These are phyloP conservation scores for Tetraneura akinire DNA, from an alignment of 1,140 invertebrate genomes.

Conservation along the genomic window DNA sequence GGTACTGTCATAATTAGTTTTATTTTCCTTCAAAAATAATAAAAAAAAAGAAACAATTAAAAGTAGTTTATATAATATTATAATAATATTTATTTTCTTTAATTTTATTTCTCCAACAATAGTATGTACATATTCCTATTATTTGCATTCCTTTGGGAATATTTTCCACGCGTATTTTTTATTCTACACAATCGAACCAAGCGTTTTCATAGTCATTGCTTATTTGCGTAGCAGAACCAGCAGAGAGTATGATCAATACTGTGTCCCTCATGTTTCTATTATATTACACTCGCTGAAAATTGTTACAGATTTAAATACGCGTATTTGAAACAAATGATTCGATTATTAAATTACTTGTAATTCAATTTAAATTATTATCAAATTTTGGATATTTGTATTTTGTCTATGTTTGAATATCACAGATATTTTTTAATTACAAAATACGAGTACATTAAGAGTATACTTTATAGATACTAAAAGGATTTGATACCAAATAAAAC, in stretches of 20 bases:
- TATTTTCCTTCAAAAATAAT: too few species aligned
- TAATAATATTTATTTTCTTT: neutral
- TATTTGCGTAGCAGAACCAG: neutral
- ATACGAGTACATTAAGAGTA: too few species aligned
- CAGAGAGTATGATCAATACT: slow-evolving; percentile 40
- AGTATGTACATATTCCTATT: neutral
- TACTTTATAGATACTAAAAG: too few species aligned
- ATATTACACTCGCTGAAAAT: neutral
- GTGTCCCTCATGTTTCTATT: neutral
- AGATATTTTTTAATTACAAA: too few species aligned
- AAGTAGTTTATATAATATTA: neutral
- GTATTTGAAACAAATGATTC: too few species aligned
- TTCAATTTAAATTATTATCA: too few species aligned
- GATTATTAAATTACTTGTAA: too few species aligned
- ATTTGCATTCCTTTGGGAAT: neutral
- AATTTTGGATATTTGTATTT: too few species aligned
- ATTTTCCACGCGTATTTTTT: neutral
- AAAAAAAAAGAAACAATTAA: too few species aligned
- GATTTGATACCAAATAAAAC: too few species aligned
- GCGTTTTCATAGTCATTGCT: neutral
- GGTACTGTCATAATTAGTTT: too few species aligned
- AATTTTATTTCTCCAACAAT: neutral
- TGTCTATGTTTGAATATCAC: too few species aligned
- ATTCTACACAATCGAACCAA: neutral
- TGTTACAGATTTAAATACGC: neutral